phyloP scores from a whole-genome alignment of 1,140 invertebrate species.

The Eumaeus atala region DNA sequence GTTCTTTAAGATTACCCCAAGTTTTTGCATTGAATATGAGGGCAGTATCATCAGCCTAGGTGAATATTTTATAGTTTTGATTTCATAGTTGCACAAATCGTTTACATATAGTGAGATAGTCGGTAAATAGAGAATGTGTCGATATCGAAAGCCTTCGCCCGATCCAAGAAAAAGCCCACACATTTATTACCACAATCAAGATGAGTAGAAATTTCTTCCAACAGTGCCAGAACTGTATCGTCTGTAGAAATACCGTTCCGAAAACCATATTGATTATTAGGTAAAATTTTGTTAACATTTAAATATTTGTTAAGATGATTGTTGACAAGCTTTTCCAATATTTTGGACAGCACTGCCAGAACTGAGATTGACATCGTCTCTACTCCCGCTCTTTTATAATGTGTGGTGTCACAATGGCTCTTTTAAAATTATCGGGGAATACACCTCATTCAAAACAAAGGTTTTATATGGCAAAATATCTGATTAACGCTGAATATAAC shows the following conservation, averaged over 20 bases:
- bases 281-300: constrained; percentile 9
- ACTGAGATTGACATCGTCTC: constrained; percentile 12
- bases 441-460: constrained; percentile 16
- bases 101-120: constrained; percentile 19
- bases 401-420: constrained; percentile 16
- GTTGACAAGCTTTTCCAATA: constrained; percentile 17
- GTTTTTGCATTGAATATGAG: constrained; percentile 24
- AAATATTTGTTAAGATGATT: constrained; percentile 10
- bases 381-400: constrained; percentile 11
- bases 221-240: constrained; percentile 17
- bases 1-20: constrained; percentile 5
- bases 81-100: constrained; percentile 18
- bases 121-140: no score
- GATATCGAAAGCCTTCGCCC: no score
- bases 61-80: constrained; percentile 23
- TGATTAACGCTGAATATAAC: constrained; percentile 8
- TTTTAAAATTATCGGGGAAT: constrained; percentile 17
- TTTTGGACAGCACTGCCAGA: constrained; percentile 13
- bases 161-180: background rate
- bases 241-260: constrained; percentile 18
- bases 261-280: constrained; percentile 18
- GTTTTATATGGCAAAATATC: constrained; percentile 13
- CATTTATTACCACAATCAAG: constrained; percentile 17
- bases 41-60: constrained; percentile 28
- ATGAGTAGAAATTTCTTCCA: constrained; percentile 14